Percentiles rank a stretch among this genome's conserved stretches.
Conservation (phyloP, 2,888 invertebrate genomes). For the Theretra japonica region DNA sequence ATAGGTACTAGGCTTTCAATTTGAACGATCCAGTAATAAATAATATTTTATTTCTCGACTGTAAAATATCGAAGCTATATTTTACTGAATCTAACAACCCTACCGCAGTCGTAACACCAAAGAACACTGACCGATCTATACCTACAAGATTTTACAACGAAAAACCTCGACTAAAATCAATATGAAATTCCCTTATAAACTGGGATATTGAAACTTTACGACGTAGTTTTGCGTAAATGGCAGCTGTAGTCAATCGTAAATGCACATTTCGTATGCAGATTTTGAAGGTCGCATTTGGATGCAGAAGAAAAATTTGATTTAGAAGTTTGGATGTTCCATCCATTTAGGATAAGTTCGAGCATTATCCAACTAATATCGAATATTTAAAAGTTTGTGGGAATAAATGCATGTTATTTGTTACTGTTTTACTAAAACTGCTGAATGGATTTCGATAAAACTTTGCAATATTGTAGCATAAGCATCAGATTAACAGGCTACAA, state of each 20-base stretch:
- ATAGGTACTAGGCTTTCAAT: no score
- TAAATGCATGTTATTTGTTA: no score
- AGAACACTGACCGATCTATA: conserved; percentile 20
- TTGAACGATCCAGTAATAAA: no score
- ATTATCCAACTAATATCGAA: no score
- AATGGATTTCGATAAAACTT: no score
- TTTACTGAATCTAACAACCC: not conserved
- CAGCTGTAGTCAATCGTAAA: not conserved
- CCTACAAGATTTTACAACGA: conserved; percentile 19
- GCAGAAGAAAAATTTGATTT: not conserved
- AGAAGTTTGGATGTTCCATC: not conserved
- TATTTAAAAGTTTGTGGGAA: no score
- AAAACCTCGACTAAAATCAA: conserved; percentile 27
- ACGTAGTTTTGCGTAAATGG: not conserved
- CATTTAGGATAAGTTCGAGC: not conserved
- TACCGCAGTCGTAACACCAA: not conserved
- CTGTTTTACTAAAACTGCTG: no score
- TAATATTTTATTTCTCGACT: no score
- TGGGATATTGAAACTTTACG: conserved; percentile 19
- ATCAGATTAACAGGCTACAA: no score
- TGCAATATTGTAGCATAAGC: no score
- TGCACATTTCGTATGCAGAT: conserved; percentile 9
- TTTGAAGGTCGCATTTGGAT: not conserved
- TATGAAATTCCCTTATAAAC: conserved; percentile 29
- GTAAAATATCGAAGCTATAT: not conserved